Percentiles rank a stretch among this genome's conserved stretches.
Evolutionary conservation across 2,113 vertebrate genomes (phyloP).

Genomic region (Prionailurus viverrinus): DNA sequence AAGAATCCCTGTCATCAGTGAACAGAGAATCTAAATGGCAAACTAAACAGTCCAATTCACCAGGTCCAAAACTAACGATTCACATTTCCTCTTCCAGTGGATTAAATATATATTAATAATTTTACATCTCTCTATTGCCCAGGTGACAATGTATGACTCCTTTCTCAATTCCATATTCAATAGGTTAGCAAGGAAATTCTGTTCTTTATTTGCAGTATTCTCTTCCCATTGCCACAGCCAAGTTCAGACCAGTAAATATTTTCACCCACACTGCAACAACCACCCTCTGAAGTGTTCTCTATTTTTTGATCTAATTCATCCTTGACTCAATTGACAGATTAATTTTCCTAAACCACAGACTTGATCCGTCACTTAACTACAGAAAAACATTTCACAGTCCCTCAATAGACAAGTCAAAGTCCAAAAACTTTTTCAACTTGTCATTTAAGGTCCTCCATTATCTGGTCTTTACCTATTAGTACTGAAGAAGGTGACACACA

Average conservation of each 20-base stretch:
- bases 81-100: background rate
- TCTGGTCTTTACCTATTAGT: background rate
- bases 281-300: slow-evolving; percentile 41
- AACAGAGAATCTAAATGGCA: background rate
- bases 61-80: background rate
- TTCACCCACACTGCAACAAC: background rate
- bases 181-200: background rate
- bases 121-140: background rate
- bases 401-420: background rate
- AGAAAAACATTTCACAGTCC: background rate
- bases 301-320: slow-evolving; percentile 30
- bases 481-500: background rate
- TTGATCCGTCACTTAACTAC: slow-evolving; percentile 9
- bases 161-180: background rate
- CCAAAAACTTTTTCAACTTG: background rate
- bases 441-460: background rate
- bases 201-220: background rate
- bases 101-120: background rate
- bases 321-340: background rate
- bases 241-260: background rate
- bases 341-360: slow-evolving; percentile 10
- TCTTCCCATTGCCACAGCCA: background rate
- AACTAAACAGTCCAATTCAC: background rate
- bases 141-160: background rate
- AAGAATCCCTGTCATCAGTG: background rate